These are phyloP conservation scores for Brienomyrus brachyistius DNA, from an alignment of 2,113 vertebrate genomes.

Conservation along the genomic window DNA sequence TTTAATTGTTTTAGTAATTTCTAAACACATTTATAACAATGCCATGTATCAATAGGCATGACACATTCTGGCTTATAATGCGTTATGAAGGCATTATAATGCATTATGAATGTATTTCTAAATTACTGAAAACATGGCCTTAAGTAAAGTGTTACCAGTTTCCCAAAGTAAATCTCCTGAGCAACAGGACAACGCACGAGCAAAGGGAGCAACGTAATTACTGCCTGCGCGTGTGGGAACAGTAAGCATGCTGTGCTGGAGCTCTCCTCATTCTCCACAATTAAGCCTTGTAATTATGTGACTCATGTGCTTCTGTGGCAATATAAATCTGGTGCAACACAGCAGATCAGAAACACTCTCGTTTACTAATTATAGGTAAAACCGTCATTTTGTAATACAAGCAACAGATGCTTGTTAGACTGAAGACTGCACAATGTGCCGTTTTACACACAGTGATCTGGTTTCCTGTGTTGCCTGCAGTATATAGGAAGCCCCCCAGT, in stretches of 20 bases:
- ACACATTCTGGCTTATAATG: too few species aligned
- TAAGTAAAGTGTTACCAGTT: background rate
- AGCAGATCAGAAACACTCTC: background rate
- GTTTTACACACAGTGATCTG: background rate
- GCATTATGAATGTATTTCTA: too few species aligned
- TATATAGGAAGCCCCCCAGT: background rate
- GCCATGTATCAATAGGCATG: too few species aligned
- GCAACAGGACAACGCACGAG: background rate
- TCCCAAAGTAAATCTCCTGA: background rate
- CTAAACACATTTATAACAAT: too few species aligned
- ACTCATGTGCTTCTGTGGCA: background rate
- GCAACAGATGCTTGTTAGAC: background rate
- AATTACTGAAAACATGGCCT: too few species aligned
- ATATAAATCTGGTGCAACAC: background rate
- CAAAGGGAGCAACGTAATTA: background rate
- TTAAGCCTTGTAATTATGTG: background rate
- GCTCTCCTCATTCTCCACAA: background rate
- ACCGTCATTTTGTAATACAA: background rate
- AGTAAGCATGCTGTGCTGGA: background rate
- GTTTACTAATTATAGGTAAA: constrained; percentile 3
- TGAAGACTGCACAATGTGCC: background rate
- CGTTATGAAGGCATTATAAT: too few species aligned
- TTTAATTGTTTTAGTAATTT: too few species aligned
- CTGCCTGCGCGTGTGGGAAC: background rate
- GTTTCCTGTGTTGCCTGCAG: background rate